phyloP scores from a whole-genome alignment of 2,888 invertebrate species.

The Pammene fasciana region DNA sequence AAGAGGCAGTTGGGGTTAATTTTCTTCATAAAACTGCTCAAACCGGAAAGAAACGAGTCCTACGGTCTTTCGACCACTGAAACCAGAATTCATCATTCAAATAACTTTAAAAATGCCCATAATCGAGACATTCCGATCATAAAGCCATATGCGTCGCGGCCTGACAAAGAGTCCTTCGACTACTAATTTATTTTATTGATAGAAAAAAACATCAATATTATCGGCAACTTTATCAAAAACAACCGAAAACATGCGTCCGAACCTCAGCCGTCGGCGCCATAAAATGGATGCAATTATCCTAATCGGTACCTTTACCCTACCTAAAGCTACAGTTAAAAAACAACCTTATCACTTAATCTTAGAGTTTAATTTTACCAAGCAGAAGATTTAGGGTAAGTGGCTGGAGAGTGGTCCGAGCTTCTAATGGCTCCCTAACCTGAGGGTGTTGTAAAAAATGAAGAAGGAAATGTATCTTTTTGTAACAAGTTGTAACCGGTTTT shows the following conservation, averaged over 20 bases:
- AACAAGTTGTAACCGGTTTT: slow-evolving; percentile 47
- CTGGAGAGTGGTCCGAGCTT: slow-evolving; percentile 11
- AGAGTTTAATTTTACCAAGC: slow-evolving; percentile 2
- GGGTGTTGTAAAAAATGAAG: slow-evolving; percentile 49
- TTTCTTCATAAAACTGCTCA: too few species aligned
- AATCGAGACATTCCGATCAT: neutral
- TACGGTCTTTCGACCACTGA: too few species aligned
- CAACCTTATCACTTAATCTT: neutral
- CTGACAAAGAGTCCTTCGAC: slow-evolving; percentile 1
- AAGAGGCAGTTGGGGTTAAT: too few species aligned
- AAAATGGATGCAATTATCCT: slow-evolving; percentile 35
- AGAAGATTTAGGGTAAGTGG: slow-evolving; percentile 12
- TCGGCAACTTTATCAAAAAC: slow-evolving; percentile 38
- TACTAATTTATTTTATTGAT: slow-evolving; percentile 25
- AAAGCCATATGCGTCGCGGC: neutral
- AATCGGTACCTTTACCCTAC: slow-evolving; percentile 24
- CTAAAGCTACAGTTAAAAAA: neutral
- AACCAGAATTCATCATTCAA: too few species aligned
- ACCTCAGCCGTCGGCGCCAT: slow-evolving; percentile 25
- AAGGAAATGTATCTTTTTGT: slow-evolving; percentile 44
- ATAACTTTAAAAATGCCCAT: too few species aligned
- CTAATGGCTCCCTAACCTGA: slow-evolving; percentile 50
- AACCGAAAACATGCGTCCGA: slow-evolving; percentile 34
- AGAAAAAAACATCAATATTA: slow-evolving; percentile 27
- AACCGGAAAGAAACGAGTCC: too few species aligned